A percentile compares a stretch with the other conserved stretches of the same genome.
phyloP scores from a whole-genome alignment of 2,888 invertebrate genomes.

The Drosophila niveifrons region DNA sequence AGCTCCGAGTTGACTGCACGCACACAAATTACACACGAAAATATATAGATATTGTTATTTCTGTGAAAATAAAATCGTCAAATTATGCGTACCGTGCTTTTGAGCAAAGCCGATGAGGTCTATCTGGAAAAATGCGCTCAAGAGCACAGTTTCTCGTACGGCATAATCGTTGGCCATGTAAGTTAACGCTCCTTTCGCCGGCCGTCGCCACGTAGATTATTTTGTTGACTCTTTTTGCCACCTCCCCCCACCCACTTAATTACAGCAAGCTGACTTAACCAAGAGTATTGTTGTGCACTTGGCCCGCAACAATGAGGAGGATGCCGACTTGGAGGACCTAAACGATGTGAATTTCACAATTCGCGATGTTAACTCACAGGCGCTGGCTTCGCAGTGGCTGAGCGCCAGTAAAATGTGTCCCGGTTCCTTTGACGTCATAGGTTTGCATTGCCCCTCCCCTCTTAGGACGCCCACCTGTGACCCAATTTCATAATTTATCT shows the following conservation, averaged over 20 bases:
- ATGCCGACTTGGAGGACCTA: constrained; percentile 75
- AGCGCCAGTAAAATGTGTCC: constrained; percentile 96
- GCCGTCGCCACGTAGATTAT: constrained; percentile 58
- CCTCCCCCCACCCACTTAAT: background rate
- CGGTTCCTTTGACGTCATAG: constrained; percentile 94
- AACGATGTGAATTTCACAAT: constrained; percentile 59
- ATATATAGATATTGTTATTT: constrained; percentile 33
- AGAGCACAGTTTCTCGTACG: constrained; percentile 89
- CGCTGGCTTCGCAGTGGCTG: constrained; percentile 89
- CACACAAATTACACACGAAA: background rate
- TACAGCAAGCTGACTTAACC: constrained; percentile 86
- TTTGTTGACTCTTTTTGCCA: constrained; percentile 29
- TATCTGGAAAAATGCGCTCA: constrained; percentile 89
- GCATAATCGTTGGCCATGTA: constrained; percentile 93
- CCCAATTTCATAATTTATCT: constrained; percentile 12
- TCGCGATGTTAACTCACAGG: constrained; percentile 78
- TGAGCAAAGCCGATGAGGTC: constrained; percentile 89
- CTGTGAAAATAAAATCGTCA: constrained; percentile 38
- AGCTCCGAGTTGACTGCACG: constrained; percentile 25
- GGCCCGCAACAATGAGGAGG: constrained; percentile 90
- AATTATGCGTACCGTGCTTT: constrained; percentile 88
- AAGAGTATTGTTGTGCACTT: constrained; percentile 93
- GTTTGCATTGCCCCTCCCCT: constrained; percentile 81
- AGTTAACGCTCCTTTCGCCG: constrained; percentile 42
- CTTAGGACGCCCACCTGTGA: constrained; percentile 1